phyloP scores from a whole-genome alignment of 1,140 invertebrate genomes.

The Drosophila gunungcola region DNA sequence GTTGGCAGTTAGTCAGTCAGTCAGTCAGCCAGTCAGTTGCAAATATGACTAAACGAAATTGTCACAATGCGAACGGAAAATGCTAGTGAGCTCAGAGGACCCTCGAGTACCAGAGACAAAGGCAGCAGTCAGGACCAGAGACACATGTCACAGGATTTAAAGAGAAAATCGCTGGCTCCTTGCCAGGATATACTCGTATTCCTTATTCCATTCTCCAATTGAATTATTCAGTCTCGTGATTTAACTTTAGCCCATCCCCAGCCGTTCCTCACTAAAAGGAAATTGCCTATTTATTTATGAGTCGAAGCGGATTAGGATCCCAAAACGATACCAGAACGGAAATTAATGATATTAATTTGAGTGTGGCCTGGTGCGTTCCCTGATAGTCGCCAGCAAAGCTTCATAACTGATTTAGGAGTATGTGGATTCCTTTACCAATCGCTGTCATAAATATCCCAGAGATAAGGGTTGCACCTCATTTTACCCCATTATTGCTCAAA shows the following conservation, averaged over 20 bases:
- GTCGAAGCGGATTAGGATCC: slow-evolving; percentile 41
- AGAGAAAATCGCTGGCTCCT: slow-evolving; percentile 25
- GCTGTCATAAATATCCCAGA: slow-evolving; percentile 16
- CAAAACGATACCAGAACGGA: slow-evolving; percentile 23
- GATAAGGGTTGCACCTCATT: slow-evolving; percentile 28
- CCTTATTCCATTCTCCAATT: slow-evolving; percentile 32
- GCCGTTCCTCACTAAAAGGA: slow-evolving; percentile 42
- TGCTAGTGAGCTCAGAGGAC: slow-evolving; percentile 14
- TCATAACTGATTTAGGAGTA: slow-evolving; percentile 2
- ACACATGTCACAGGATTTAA: slow-evolving; percentile 27
- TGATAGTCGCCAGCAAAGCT: slow-evolving; percentile 5
- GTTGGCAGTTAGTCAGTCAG: slow-evolving; percentile 45
- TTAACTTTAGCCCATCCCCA: slow-evolving; percentile 15
- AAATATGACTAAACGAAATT: slow-evolving; percentile 55
- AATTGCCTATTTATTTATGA: slow-evolving; percentile 72
- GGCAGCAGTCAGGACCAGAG: slow-evolving; percentile 28
- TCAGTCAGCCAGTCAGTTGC: slow-evolving; percentile 34
- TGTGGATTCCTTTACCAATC: slow-evolving; percentile 16
- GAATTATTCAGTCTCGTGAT: slow-evolving; percentile 68
- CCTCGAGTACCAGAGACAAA: slow-evolving; percentile 41
- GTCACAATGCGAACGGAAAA: slow-evolving; percentile 24
- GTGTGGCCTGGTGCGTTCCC: slow-evolving; percentile 9
- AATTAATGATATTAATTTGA: slow-evolving; percentile 59
- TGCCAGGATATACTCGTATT: slow-evolving; percentile 51
- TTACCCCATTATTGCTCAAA: neutral